Evolutionary conservation across 2,888 invertebrate species (phyloP).

Genomic region (Campoletis raptor): DNA sequence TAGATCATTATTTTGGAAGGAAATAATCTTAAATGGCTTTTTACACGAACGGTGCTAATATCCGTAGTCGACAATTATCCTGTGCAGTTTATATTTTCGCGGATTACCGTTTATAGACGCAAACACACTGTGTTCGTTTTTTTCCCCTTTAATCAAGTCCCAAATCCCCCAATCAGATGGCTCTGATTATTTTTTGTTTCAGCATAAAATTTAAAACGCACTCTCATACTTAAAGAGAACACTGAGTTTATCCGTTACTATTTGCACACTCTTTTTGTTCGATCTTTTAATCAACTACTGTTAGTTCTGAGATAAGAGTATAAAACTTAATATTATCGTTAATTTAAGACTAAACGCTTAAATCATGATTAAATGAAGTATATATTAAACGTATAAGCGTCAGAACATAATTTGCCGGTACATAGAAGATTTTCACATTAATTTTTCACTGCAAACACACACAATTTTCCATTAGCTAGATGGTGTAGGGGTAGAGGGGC

Average conservation of each 20-base stretch:
- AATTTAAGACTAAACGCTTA: constrained; percentile 50
- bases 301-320: constrained; percentile 58
- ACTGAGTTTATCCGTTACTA: constrained; percentile 25
- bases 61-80: not conserved
- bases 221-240: constrained; percentile 24
- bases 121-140: constrained; percentile 34
- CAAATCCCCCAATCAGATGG: constrained; percentile 37
- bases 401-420: constrained; percentile 46
- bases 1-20: constrained; percentile 17
- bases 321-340: constrained; percentile 67
- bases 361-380: constrained; percentile 32
- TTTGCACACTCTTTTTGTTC: constrained; percentile 50
- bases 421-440: constrained; percentile 50
- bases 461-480: constrained; percentile 47
- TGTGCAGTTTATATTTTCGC: constrained; percentile 42
- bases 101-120: constrained; percentile 26
- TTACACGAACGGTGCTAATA: constrained; percentile 19
- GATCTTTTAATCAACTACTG: constrained; percentile 36
- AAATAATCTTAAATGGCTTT: constrained; percentile 38
- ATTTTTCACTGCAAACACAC: constrained; percentile 62
- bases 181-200: constrained; percentile 25
- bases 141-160: constrained; percentile 16
- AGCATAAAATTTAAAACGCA: constrained; percentile 46
- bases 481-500: constrained; percentile 3
- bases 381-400: constrained; percentile 39